Base-by-base conservation (phyloP, 1,140 invertebrate genomes). In the Pseudomyrmex flavicornis region DNA sequence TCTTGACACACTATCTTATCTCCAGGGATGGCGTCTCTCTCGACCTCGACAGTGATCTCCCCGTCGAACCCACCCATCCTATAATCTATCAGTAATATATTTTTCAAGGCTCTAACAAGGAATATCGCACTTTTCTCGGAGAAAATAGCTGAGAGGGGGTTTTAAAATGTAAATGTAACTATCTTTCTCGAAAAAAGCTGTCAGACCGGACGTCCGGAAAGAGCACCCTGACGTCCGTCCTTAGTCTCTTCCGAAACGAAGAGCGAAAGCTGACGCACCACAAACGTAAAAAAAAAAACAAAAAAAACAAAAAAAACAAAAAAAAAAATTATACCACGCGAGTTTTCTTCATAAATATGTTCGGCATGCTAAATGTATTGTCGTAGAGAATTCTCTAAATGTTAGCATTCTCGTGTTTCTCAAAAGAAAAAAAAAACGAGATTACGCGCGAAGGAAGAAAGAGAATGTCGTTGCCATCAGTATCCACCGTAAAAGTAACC, bases 1-100 rank as follows among this genome's bases (percentile, higher is more conserved):
- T 99, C 13, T 97, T 98, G 96, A 99, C 98, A 0, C 99, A 98
- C 93, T 99, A 99, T 93, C 94, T 99, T 50, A 88, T 93, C 2
- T 88, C 91, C 0, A 93, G 93, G 74, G 91, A 94, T 35, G 93
- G 93, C 22, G 92, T 92, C 5, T 90, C 88, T 58, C 88, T 94
- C 50, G 90, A 93, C n/a, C 90, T 94, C 9, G 93, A 94, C 82
- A 94, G 94, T 70, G 93, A 94, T 74, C 83, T 94, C 20, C 94
- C 93, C 2, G 89, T 93, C 54, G 92, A 91, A 82, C 94, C 94
- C 8, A 91, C 91, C 8, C 93, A 94, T 83, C 92, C 92, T 17
- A 94, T 94, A 77, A 94, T 94, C 74, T 94, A 94, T 77, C 94
- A 94, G 84, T 94, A 94, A 90, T 84, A 3, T 62, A 77, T 68